Evolutionary conservation across 1,140 invertebrate genomes (phyloP).

Genomic region (Schlechtendalia chinensis): DNA sequence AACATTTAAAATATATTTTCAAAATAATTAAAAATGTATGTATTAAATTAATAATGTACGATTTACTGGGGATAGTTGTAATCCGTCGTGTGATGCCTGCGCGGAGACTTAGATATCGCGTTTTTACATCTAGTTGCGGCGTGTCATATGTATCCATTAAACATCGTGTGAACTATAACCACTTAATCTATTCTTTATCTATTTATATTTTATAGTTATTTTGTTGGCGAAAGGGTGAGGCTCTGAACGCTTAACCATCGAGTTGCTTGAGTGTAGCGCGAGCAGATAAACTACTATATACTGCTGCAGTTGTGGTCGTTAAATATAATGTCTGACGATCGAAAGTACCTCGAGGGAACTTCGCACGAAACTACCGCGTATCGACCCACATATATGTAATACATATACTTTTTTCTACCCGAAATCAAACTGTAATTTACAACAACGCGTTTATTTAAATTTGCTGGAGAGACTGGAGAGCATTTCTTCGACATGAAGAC

Average conservation of each 20-base stretch:
- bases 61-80: too few relatives aligned
- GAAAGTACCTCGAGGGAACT: not conserved
- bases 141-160: slow-evolving; percentile 14
- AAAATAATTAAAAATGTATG: too few relatives aligned
- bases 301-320: too few relatives aligned
- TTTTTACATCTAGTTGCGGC: too few relatives aligned
- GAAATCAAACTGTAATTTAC: too few relatives aligned
- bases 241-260: slow-evolving; percentile 14
- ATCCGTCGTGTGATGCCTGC: not conserved
- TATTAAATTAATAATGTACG: too few relatives aligned
- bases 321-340: slow-evolving; percentile 25
- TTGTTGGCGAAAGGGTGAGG: not conserved
- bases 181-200: slow-evolving; percentile 29
- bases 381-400: too few relatives aligned
- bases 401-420: too few relatives aligned
- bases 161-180: slow-evolving; percentile 6
- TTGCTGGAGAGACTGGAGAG: too few relatives aligned
- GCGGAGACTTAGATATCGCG: slow-evolving; percentile 18
- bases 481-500: too few relatives aligned
- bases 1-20: too few relatives aligned
- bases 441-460: too few relatives aligned
- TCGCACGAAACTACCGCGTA: not conserved
- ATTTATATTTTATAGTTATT: slow-evolving; percentile 34
- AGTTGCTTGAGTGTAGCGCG: not conserved
- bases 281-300: slow-evolving; percentile 16